Evolutionary conservation across 2,888 invertebrate species (phyloP).

Genomic region (Anthoptus insignis): DNA sequence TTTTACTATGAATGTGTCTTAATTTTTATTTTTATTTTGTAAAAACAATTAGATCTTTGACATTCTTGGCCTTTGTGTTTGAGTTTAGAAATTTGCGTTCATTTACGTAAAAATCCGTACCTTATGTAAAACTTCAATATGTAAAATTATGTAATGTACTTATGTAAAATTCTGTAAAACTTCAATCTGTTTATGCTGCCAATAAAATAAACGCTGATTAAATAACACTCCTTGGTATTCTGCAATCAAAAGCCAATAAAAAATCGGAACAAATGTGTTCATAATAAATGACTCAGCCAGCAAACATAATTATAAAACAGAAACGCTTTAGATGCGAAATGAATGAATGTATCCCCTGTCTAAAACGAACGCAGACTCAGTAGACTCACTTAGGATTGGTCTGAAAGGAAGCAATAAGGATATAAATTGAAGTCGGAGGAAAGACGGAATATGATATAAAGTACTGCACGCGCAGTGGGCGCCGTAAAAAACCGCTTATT

Average conservation of each 20-base stretch:
- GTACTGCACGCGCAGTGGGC: slow-evolving; percentile 18
- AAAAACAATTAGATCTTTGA: too few relatives aligned
- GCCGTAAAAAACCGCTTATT: slow-evolving; percentile 45
- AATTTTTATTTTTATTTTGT: too few relatives aligned
- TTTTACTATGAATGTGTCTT: too few relatives aligned
- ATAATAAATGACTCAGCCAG: background rate
- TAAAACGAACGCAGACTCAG: slow-evolving; percentile 19
- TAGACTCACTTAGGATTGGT: slow-evolving; percentile 17
- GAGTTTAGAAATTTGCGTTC: too few relatives aligned
- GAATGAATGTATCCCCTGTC: slow-evolving; percentile 12
- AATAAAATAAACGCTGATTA: too few relatives aligned
- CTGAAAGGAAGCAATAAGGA: slow-evolving; percentile 29
- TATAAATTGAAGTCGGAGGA: slow-evolving; percentile 19
- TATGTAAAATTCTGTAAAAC: too few relatives aligned
- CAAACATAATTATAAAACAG: background rate
- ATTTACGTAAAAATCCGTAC: too few relatives aligned
- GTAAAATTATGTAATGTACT: too few relatives aligned
- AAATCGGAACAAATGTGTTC: background rate
- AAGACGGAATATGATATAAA: slow-evolving; percentile 32
- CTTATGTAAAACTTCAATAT: too few relatives aligned
- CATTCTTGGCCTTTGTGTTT: too few relatives aligned
- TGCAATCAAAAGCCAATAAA: background rate
- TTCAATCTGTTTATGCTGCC: too few relatives aligned
- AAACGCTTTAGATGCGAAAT: slow-evolving; percentile 2
- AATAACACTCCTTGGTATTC: too few relatives aligned